Evolutionary conservation across 2,888 invertebrate genomes (phyloP).

Genomic region (Unio pictorum): DNA sequence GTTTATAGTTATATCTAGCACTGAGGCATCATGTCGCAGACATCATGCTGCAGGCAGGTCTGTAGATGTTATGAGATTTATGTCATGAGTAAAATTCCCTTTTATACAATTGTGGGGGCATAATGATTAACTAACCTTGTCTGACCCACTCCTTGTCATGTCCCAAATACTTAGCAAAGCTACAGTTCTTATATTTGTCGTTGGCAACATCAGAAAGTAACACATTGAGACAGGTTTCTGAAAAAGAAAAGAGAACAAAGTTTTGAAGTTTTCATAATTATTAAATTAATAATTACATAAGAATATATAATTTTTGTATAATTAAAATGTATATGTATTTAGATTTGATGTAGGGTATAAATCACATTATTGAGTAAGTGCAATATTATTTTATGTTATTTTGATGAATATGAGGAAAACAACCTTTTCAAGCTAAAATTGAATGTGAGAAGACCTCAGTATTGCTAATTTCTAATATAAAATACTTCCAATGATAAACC

Average conservation of each 20-base stretch:
- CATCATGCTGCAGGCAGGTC: too few species aligned
- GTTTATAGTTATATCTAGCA: too few species aligned
- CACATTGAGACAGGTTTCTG: constrained; percentile 67
- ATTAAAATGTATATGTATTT: not conserved
- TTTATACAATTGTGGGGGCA: not conserved
- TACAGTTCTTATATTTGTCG: constrained; percentile 65
- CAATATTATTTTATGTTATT: too few species aligned
- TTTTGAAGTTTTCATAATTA: not conserved
- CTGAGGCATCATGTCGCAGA: too few species aligned
- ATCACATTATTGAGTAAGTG: too few species aligned
- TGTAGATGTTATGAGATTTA: too few species aligned
- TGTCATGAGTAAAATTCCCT: not conserved
- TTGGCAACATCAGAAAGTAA: constrained; percentile 55
- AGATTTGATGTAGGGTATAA: too few species aligned
- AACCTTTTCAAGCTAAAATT: too few species aligned
- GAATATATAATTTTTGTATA: not conserved
- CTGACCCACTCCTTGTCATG: constrained; percentile 69
- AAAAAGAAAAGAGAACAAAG: constrained; percentile 13
- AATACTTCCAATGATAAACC: too few species aligned
- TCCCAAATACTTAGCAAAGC: constrained; percentile 62
- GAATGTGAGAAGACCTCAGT: too few species aligned
- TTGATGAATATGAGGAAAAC: too few species aligned
- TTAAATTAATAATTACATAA: constrained; percentile 3
- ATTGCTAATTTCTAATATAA: too few species aligned
- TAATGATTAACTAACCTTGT: constrained; percentile 55